These are phyloP conservation scores for Triplophysa rosa DNA, from an alignment of 2,113 vertebrate species.

Conservation along the genomic window DNA sequence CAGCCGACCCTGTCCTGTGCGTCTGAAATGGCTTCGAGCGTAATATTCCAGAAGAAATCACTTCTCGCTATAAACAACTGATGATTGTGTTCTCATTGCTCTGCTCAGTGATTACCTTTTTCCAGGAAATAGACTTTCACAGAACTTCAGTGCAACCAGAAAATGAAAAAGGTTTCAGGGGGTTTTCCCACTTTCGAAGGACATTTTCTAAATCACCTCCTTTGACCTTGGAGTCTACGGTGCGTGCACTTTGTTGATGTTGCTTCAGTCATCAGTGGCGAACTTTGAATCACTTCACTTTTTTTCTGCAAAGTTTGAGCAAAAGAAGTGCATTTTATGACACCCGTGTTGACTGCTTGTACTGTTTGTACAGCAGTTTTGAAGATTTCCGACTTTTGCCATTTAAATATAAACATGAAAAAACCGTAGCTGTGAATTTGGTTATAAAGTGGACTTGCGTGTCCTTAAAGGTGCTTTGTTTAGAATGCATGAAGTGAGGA, in stretches of 20 bases:
- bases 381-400: too few species aligned
- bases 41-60: slow-evolving; percentile 42
- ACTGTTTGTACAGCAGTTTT: background rate
- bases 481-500: too few species aligned
- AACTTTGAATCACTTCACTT: slow-evolving; percentile 12
- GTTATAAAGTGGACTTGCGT: too few species aligned
- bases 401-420: too few species aligned
- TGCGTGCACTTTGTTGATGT: slow-evolving; percentile 25
- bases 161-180: background rate
- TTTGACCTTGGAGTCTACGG: slow-evolving; percentile 26
- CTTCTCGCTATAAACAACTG: slow-evolving; percentile 35
- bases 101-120: slow-evolving; percentile 40
- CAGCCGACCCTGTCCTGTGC: slow-evolving; percentile 9
- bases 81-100: slow-evolving; percentile 41
- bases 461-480: too few species aligned
- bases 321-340: background rate
- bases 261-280: slow-evolving; percentile 9
- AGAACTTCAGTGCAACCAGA: background rate
- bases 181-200: slow-evolving; percentile 3
- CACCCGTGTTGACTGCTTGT: background rate
- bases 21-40: slow-evolving; percentile 28
- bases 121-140: slow-evolving; percentile 31
- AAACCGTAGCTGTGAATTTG: background rate
- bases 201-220: slow-evolving; percentile 40
- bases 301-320: background rate